phyloP scores from a whole-genome alignment of 2,113 vertebrate genomes.

The Colius striatus region DNA sequence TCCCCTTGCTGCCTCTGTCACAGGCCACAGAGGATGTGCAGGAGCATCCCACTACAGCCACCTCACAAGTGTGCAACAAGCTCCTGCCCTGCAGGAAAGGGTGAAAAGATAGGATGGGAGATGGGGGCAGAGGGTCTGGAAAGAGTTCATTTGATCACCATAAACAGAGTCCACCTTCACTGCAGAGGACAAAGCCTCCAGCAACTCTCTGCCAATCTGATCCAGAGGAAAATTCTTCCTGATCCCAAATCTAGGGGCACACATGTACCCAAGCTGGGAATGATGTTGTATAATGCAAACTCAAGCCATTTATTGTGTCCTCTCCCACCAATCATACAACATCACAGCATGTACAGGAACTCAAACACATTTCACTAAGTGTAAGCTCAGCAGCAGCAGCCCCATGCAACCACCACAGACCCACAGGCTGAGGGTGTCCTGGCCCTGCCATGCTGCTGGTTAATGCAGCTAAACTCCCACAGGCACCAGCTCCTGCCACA shows the following conservation, averaged over 20 bases:
- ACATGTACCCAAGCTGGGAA: neutral
- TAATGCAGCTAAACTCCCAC: neutral
- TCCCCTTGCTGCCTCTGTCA: neutral
- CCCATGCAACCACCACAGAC: neutral
- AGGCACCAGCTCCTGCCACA: neutral
- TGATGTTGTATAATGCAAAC: fast-evolving
- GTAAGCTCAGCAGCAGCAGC: fast-evolving
- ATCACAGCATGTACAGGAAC: fast-evolving
- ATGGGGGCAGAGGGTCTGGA: neutral
- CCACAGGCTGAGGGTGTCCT: fast-evolving
- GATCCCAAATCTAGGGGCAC: neutral
- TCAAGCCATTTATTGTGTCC: fast-evolving
- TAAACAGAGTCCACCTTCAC: neutral
- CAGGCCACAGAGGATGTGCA: neutral
- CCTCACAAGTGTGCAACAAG: fast-evolving
- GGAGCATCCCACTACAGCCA: neutral
- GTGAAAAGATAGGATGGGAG: neutral
- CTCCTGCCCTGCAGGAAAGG: neutral
- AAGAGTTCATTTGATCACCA: fast-evolving
- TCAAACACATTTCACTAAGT: fast-evolving
- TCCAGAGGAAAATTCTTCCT: neutral
- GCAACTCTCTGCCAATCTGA: too few species aligned
- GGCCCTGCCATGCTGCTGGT: neutral
- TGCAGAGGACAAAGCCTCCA: neutral
- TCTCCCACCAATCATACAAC: fast-evolving